Conservation (phyloP, 2,113 vertebrate species). For the Cyprinodon brontotheroides region DNA sequence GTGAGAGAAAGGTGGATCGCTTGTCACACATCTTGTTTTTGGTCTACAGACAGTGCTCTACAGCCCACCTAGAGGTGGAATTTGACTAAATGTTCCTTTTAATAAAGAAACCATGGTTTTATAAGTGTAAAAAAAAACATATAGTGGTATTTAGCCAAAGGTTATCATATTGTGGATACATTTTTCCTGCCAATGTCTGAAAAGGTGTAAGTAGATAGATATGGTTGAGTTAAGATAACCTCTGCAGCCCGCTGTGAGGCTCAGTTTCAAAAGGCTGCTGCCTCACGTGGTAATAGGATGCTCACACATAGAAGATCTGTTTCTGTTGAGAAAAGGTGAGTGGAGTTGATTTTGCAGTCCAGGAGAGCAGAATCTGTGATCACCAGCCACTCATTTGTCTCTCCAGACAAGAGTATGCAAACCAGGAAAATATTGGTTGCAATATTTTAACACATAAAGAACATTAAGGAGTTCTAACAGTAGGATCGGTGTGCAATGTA, state of each 20-base stretch:
- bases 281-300: conserved; percentile 25
- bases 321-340: conserved; percentile 18
- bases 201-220: background rate
- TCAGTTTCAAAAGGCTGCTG: background rate
- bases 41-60: too few relatives aligned
- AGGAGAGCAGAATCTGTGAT: conserved; percentile 5
- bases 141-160: background rate
- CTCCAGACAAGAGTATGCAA: conserved; percentile 11
- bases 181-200: background rate
- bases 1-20: too few relatives aligned
- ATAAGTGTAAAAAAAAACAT: too few relatives aligned
- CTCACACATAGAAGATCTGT: conserved; percentile 15
- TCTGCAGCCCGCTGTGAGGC: too few relatives aligned
- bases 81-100: too few relatives aligned
- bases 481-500: background rate
- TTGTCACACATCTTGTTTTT: too few relatives aligned
- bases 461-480: background rate
- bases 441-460: background rate
- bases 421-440: background rate
- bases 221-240: background rate
- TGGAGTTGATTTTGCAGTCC: conserved; percentile 41
- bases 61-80: too few relatives aligned
- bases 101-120: too few relatives aligned
- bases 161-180: background rate
- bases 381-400: background rate